A percentile compares a stretch with the other conserved stretches of the same genome.
Evolutionary conservation across 2,797 vertebrate species (phyloP).

Genomic region (Syngnathus acus): DNA sequence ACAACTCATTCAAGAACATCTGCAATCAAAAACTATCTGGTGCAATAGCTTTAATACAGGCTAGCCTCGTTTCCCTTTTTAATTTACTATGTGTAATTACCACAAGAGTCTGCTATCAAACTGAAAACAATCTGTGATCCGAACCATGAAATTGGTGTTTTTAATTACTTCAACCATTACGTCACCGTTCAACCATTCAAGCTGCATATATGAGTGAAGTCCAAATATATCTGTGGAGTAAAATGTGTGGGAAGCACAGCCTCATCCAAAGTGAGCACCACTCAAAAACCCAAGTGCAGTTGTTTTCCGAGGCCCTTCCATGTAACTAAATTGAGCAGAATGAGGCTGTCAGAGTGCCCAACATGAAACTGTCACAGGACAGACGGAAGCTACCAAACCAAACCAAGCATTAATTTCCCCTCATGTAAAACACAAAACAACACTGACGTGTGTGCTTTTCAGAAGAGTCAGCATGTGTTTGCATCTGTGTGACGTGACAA

Average conservation of each 20-base stretch:
- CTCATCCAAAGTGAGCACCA: conserved; percentile 55
- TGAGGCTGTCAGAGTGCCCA: conserved; percentile 21
- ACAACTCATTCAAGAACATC: not conserved
- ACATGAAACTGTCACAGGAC: conserved; percentile 42
- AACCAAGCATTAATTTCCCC: conserved; percentile 40
- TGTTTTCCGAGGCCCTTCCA: conserved; percentile 39
- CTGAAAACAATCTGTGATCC: not conserved
- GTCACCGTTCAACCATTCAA: conserved; percentile 22
- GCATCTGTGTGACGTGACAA: conserved; percentile 22
- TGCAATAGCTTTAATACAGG: not conserved
- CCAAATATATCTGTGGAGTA: conserved; percentile 29
- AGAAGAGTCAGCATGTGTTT: conserved; percentile 7
- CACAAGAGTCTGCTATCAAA: not conserved
- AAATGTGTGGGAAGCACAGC: conserved; percentile 43
- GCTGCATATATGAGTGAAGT: conserved; percentile 20
- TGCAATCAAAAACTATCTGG: not conserved
- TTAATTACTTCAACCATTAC: conserved; percentile 13
- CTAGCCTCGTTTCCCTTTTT: not conserved
- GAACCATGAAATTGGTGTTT: not conserved
- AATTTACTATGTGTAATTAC: not conserved
- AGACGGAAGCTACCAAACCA: conserved; percentile 38
- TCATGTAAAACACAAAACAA: conserved; percentile 29
- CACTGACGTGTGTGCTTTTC: conserved; percentile 33
- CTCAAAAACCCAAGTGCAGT: conserved; percentile 50
- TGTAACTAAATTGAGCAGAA: conserved; percentile 46